phyloP scores from a whole-genome alignment of 2,888 invertebrate genomes.

The Epinotia demarniana region DNA sequence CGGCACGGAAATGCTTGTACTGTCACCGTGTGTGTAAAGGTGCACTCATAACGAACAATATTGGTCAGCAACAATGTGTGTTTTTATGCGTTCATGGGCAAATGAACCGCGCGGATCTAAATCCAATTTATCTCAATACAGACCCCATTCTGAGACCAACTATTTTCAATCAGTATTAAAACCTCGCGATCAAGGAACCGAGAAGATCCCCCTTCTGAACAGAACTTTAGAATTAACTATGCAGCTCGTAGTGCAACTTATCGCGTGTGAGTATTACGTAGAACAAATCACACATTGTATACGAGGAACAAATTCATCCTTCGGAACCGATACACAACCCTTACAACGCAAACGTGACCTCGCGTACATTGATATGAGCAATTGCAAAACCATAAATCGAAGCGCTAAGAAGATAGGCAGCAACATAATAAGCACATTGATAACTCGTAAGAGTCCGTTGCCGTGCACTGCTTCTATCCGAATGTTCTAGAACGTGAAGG shows the following conservation, averaged over 20 bases:
- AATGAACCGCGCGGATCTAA: neutral
- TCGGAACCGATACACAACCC: slow-evolving; percentile 13
- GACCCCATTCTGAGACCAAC: neutral
- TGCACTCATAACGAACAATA: neutral
- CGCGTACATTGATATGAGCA: slow-evolving; percentile 41
- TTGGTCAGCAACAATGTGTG: neutral
- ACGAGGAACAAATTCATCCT: no score
- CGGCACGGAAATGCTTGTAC: neutral
- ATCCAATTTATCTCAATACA: neutral
- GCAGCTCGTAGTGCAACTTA: no score
- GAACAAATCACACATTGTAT: neutral
- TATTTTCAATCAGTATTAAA: neutral
- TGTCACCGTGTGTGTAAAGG: neutral
- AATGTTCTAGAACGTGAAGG: slow-evolving; percentile 40
- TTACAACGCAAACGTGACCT: slow-evolving; percentile 19
- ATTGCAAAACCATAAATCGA: slow-evolving; percentile 45
- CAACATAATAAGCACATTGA: slow-evolving; percentile 64
- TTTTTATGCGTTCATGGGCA: neutral
- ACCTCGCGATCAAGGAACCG: neutral
- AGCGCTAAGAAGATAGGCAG: slow-evolving; percentile 57
- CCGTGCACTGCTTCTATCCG: slow-evolving; percentile 44
- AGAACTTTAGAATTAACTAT: neutral
- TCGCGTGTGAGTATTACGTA: slow-evolving; percentile 1
- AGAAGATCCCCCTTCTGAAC: neutral
- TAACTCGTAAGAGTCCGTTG: slow-evolving; percentile 46